Conservation (phyloP, 2,888 invertebrate species). For the Baccha elongata region DNA sequence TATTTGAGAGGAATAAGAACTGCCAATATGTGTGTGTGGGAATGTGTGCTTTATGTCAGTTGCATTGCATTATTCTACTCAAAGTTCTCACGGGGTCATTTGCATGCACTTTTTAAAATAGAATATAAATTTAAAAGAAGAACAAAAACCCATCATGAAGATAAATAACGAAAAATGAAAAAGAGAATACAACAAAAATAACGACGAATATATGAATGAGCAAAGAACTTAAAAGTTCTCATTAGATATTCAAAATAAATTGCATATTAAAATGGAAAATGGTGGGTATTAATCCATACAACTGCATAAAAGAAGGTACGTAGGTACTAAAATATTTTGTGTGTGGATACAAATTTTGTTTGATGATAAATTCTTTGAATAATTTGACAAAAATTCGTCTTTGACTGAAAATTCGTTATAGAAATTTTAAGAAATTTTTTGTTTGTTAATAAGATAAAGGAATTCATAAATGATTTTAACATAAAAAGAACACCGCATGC, state of each 20-base stretch:
- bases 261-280: slow-evolving; percentile 15
- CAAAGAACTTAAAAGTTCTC: slow-evolving; percentile 4
- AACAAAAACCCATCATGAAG: slow-evolving; percentile 24
- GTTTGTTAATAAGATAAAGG: too few relatives aligned
- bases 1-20: background rate
- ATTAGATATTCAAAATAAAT: slow-evolving; percentile 35
- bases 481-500: too few relatives aligned
- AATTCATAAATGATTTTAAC: too few relatives aligned
- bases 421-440: too few relatives aligned
- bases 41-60: slow-evolving; percentile 37
- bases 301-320: background rate
- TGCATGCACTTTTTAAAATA: slow-evolving; percentile 68
- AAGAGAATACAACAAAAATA: slow-evolving; percentile 11
- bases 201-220: slow-evolving; percentile 41
- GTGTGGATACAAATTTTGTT: too few relatives aligned
- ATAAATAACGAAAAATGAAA: slow-evolving; percentile 7
- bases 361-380: too few relatives aligned
- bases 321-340: too few relatives aligned
- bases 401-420: too few relatives aligned
- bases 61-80: slow-evolving; percentile 32
- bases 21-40: slow-evolving; percentile 4
- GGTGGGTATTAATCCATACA: background rate
- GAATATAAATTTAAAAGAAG: slow-evolving; percentile 35
- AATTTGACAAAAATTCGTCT: too few relatives aligned
- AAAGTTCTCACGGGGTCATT: slow-evolving; percentile 72